Evolutionary conservation across 2,888 invertebrate genomes (phyloP).

Genomic region (Drosophila merina): DNA sequence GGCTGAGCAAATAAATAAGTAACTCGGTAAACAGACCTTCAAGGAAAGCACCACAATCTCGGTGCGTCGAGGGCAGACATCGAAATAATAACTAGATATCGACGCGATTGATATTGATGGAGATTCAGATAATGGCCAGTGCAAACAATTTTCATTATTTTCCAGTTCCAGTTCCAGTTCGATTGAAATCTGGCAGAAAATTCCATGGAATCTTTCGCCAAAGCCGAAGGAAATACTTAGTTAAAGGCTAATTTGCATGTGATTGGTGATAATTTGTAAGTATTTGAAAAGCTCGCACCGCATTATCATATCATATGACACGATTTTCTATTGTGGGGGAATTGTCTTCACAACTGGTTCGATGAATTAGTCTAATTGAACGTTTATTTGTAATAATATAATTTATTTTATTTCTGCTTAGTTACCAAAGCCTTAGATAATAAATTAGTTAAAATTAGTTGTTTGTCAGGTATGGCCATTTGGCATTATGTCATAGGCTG

Average conservation of each 20-base stretch:
- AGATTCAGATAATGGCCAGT: conserved; percentile 53
- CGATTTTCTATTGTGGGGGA: conserved; percentile 12
- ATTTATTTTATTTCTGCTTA: conserved; percentile 26
- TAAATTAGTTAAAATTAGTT: conserved; percentile 22
- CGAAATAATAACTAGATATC: conserved; percentile 46
- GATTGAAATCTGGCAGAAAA: conserved; percentile 31
- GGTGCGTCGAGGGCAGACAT: conserved; percentile 59
- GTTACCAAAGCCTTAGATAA: conserved; percentile 34
- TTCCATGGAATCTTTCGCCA: conserved; percentile 40
- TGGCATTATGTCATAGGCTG: conserved; percentile 11
- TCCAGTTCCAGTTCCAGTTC: conserved; percentile 34
- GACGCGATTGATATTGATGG: conserved; percentile 48
- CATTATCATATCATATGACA: conserved; percentile 61
- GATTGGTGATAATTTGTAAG: conserved; percentile 45
- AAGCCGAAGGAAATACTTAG: conserved; percentile 36
- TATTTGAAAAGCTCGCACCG: conserved; percentile 36
- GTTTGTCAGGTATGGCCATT: conserved; percentile 30
- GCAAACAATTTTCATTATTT: conserved; percentile 66
- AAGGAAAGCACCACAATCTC: conserved; percentile 32
- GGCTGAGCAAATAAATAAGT: conserved; percentile 60
- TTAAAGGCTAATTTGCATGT: conserved; percentile 45
- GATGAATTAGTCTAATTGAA: conserved; percentile 30
- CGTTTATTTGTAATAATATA: conserved; percentile 32
- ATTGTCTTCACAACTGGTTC: conserved; percentile 8
- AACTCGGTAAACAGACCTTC: conserved; percentile 26